phyloP scores from a whole-genome alignment of 2,113 vertebrate species.

The Caranx ignobilis region DNA sequence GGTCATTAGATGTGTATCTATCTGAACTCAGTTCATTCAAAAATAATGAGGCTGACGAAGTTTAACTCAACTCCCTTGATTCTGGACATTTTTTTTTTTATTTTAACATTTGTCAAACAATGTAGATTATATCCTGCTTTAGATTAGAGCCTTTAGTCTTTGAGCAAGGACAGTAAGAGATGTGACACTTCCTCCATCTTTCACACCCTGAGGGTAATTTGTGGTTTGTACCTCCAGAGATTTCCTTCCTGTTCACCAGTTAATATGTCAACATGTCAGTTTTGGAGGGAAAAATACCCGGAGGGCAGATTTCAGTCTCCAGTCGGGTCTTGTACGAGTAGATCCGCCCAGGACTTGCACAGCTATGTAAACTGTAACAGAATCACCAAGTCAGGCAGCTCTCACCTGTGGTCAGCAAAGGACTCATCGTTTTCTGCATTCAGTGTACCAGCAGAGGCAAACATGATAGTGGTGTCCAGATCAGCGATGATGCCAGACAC shows the following conservation, averaged over 20 bases:
- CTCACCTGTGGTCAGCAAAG: slow-evolving; percentile 97
- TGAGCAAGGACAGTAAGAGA: slow-evolving; percentile 10
- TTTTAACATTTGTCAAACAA: neutral
- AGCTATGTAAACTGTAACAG: neutral
- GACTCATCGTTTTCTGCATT: slow-evolving; percentile 96
- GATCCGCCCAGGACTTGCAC: neutral
- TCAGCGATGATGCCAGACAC: slow-evolving; percentile 98
- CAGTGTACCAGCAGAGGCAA: slow-evolving; percentile 95
- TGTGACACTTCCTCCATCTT: slow-evolving; percentile 37
- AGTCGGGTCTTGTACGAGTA: slow-evolving; percentile 2
- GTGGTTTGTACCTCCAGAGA: slow-evolving; percentile 49
- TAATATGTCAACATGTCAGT: slow-evolving; percentile 64
- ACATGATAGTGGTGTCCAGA: slow-evolving; percentile 99
- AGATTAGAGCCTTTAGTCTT: neutral
- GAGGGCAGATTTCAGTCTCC: slow-evolving; percentile 6
- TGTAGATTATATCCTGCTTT: neutral
- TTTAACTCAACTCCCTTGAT: neutral
- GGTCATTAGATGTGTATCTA: slow-evolving; percentile 4
- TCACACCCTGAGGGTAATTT: slow-evolving; percentile 58
- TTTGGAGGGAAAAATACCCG: slow-evolving; percentile 28
- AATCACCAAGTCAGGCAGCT: neutral
- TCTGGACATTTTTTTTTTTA: neutral
- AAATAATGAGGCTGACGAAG: neutral
- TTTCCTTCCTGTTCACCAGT: slow-evolving; percentile 45
- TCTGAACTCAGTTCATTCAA: slow-evolving; percentile 3